A percentile compares a stretch with the other conserved stretches of the same genome.
Evolutionary conservation across 2,888 invertebrate genomes (phyloP).

Genomic region (Charanyca ferruginea): DNA sequence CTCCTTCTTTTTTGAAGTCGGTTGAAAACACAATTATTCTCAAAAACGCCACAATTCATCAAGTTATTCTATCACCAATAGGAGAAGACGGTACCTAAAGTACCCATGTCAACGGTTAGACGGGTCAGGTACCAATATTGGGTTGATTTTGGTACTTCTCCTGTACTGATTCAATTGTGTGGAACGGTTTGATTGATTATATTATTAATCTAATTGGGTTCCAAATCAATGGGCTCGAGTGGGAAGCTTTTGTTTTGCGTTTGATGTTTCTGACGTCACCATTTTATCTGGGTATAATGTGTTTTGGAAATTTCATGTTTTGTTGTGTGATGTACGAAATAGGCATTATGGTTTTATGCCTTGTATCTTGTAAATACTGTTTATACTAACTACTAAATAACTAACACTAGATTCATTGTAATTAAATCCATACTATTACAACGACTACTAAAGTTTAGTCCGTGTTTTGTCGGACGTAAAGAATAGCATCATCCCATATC

Average conservation of each 20-base stretch:
- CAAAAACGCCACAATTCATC: conserved; percentile 24
- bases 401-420: no score
- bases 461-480: no score
- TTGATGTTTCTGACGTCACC: conserved; percentile 35
- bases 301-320: not conserved
- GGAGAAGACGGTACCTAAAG: conserved; percentile 19
- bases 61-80: conserved; percentile 34
- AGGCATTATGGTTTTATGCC: no score
- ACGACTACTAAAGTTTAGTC: no score
- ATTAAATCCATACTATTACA: no score
- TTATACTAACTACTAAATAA: no score
- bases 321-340: not conserved
- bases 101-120: conserved; percentile 56
- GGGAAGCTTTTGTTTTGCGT: conserved; percentile 25
- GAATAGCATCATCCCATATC: no score
- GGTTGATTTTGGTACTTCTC: conserved; percentile 39
- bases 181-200: conserved; percentile 58
- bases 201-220: conserved; percentile 59
- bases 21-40: conserved; percentile 12
- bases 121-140: conserved; percentile 51
- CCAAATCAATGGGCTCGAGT: conserved; percentile 34
- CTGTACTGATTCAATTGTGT: conserved; percentile 56
- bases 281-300: conserved; percentile 10
- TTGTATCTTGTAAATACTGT: no score
- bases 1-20: no score